A percentile compares a stretch with the other conserved stretches of the same genome.
Conservation (phyloP, 2,113 vertebrate species). For the Propithecus coquereli region DNA sequence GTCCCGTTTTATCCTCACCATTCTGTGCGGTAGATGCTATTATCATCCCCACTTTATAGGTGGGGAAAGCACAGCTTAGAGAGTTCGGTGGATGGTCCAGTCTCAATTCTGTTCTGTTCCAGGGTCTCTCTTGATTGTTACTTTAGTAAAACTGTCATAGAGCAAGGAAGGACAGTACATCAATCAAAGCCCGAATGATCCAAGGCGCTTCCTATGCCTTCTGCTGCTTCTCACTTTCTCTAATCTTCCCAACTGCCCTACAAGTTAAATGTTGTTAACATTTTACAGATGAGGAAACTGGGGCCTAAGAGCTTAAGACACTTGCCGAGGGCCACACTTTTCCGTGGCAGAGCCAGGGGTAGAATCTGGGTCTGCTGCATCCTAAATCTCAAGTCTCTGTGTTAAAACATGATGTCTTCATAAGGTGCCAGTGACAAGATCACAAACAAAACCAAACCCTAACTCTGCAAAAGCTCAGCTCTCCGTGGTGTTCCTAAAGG, state of each 20-base stretch:
- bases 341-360: background rate
- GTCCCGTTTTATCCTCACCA: fast-evolving
- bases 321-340: background rate
- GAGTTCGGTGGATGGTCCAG: background rate
- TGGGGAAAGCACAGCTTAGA: fast-evolving
- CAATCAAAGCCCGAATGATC: fast-evolving
- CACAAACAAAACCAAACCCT: background rate
- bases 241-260: fast-evolving
- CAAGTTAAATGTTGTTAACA: too few relatives aligned
- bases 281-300: background rate
- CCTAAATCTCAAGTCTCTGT: background rate
- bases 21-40: too few relatives aligned
- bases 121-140: background rate
- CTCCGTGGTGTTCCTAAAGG: background rate
- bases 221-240: background rate
- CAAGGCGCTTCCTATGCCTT: background rate
- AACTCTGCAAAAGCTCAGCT: background rate
- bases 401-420: background rate
- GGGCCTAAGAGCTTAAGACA: background rate
- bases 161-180: background rate
- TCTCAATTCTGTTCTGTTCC: background rate
- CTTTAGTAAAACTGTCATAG: background rate
- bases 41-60: background rate
- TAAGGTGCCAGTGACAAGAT: background rate
- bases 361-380: background rate